Base-by-base conservation (phyloP, 2,797 vertebrate species). In the Ptychobarbus kaznakovi region DNA sequence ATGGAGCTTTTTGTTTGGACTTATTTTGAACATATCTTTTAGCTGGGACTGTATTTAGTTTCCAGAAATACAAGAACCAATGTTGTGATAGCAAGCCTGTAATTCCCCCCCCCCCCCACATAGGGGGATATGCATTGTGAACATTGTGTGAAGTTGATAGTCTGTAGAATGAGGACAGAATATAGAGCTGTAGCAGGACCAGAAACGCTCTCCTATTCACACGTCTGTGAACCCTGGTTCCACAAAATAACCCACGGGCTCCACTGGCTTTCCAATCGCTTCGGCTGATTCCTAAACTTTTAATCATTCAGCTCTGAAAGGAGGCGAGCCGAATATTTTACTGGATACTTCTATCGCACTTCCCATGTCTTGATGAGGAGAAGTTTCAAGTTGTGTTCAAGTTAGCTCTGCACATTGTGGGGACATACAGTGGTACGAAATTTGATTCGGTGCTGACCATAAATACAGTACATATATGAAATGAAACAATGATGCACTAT, bases 271-370 rank as follows among this genome's bases (percentile, higher is more conserved):
- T 82, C 72, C 80, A 73, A 22, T 61, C 20, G 3, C 40, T 74
- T 73, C 11, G 15, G 16, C 70, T 75, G 53, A 49, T 75, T 75
- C 20, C 2, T 82, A 65, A 51, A 83, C 70, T 51, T 38, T 63
- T 83, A 65, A 75, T 75, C 42, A 66, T 74, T 75, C 28, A 15
- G 42, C 40, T 65, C 70, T 65, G 53, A 46, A 49, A n/a, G 28
- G 25, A 46, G 12, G 12, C 18, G 8, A 72, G 69, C 4, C 0
- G 25, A 35, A 73, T 2, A 42, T 25, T 28, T 82, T 46, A 53
- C 46, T 61, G 25, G 20, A 77, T 53, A 22, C 18, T 38, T 77
- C 51, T 6, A n/a, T 46, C 7, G 2, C 40, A 74, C 25, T 63
- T n/a, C 13, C n/a, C 2, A 13, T 56, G 20, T 70, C 22, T 53